A percentile compares a stretch with the other conserved stretches of the same genome.
Conservation (phyloP, 2,888 invertebrate species). For the Cataglyphis altisquamis region DNA sequence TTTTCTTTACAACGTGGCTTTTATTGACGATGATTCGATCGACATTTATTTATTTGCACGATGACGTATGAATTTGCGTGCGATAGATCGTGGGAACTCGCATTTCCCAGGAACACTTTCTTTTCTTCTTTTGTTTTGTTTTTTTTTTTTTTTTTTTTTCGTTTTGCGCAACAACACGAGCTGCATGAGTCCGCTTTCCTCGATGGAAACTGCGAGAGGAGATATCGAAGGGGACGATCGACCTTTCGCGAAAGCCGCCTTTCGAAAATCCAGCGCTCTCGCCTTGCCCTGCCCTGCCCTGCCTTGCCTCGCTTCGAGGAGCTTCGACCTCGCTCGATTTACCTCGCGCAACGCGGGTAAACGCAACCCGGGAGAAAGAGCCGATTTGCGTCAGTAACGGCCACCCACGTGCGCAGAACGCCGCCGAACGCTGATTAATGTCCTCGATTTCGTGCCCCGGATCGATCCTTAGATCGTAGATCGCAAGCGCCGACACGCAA, state of each 20-base stretch:
- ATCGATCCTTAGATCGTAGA: slow-evolving; percentile 68
- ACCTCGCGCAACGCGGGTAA: slow-evolving; percentile 52
- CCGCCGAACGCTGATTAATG: slow-evolving; percentile 74
- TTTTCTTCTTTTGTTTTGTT: slow-evolving; percentile 28
- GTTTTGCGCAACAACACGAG: not conserved
- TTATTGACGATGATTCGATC: not conserved
- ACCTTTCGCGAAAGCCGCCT: slow-evolving; percentile 71
- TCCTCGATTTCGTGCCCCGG: slow-evolving; percentile 71
- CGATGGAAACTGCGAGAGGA: slow-evolving; percentile 55
- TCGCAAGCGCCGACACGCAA: slow-evolving; percentile 71
- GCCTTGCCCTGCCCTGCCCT: slow-evolving; percentile 32
- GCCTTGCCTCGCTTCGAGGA: slow-evolving; percentile 57
- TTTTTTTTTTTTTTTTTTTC: not conserved
- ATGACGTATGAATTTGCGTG: slow-evolving; percentile 21
- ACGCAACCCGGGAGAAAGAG: slow-evolving; percentile 59
- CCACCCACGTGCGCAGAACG: slow-evolving; percentile 72
- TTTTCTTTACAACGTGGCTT: not conserved
- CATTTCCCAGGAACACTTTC: slow-evolving; percentile 54
- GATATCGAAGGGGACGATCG: slow-evolving; percentile 68
- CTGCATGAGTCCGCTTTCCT: slow-evolving; percentile 65
- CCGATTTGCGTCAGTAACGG: slow-evolving; percentile 75
- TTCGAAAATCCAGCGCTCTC: slow-evolving; percentile 70
- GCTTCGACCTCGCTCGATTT: slow-evolving; percentile 76
- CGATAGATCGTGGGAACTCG: slow-evolving; percentile 58
- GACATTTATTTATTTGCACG: slow-evolving; percentile 7